Conservation (phyloP, 2,888 invertebrate genomes). For the Morpho achilles region DNA sequence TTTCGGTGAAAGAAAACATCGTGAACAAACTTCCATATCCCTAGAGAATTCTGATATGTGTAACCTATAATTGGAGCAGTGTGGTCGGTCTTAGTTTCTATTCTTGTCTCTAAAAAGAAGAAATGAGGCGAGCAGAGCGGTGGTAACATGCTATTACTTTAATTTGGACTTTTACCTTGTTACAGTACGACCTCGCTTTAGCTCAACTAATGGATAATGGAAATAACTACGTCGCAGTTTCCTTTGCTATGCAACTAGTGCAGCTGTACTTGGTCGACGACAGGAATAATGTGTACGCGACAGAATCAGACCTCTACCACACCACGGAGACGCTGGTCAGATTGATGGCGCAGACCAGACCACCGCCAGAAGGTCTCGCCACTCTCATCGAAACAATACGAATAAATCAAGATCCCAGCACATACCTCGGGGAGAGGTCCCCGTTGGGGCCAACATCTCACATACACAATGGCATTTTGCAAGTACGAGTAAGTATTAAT, state of each 20-base stretch:
- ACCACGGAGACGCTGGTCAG: conserved; percentile 91
- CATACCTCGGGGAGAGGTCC: conserved; percentile 87
- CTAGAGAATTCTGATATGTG: too few relatives aligned
- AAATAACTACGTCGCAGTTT: conserved; percentile 87
- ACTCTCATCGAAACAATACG: conserved; percentile 90
- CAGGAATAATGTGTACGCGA: conserved; percentile 85
- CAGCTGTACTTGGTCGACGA: conserved; percentile 93
- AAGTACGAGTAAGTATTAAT: conserved; percentile 82
- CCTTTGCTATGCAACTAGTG: conserved; percentile 94
- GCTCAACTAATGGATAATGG: conserved; percentile 94
- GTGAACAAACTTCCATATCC: too few relatives aligned
- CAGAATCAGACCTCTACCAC: conserved; percentile 91
- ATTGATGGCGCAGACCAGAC: conserved; percentile 86
- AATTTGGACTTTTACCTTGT: background rate
- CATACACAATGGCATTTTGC: conserved; percentile 94
- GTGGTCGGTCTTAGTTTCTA: too few relatives aligned
- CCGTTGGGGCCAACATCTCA: conserved; percentile 91
- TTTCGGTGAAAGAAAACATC: too few relatives aligned
- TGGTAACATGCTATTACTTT: too few relatives aligned
- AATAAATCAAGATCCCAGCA: conserved; percentile 84
- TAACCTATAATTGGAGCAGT: too few relatives aligned
- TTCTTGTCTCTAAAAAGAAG: too few relatives aligned
- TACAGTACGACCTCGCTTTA: conserved; percentile 87
- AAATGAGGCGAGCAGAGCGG: too few relatives aligned
- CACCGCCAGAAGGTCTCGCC: conserved; percentile 90